Base-by-base conservation (phyloP, 2,113 vertebrate species). In the Eretmochelys imbricata region DNA sequence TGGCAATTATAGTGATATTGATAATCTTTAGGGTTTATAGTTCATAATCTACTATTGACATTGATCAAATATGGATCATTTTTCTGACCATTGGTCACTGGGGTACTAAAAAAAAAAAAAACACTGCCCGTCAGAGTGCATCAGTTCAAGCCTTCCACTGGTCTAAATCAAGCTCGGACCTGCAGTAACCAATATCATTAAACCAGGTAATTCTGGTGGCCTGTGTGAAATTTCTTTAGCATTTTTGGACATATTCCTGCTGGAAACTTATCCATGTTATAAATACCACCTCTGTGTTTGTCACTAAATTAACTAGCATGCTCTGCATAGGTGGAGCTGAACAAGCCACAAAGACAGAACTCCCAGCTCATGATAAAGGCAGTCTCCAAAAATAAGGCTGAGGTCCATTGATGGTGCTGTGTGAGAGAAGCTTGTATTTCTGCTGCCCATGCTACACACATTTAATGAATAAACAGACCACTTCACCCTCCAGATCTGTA, bases 311-410 rank as follows among this genome's bases (percentile, higher is more conserved):
- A 95, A 91, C 62, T 14, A 7, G 38, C 86, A 49, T 69, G 12
- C 38, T 75, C 38, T 82, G 4, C 6, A 24, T 1, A 75, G 55
- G n/a, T 27, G 55, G 5, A 6, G 72, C 10, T 14, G 20, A 86
- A 84, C 16, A 6, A 91, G 1, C 4, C 51, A 48, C 19, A 59
- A 1, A 16, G 42, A 0, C 29, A 1, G 4, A 72, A 82, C 7
- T 85, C 38, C 42, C 14, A 93, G 11, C 12, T 46, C 12, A 29
- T 78, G 75, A 48, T 76, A 75, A 75, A 75, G 24, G 20, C 10
- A 48, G 25, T 48, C 42, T 48, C 24, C 42, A 46, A 78, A 78
- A 27, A 78, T 6, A 87, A 4, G 4, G 11, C 16, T 69, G 55
- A 87, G 75, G 25, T 7, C 10, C 24, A 78, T 25, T 25, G 42